A percentile compares a stretch with the other conserved stretches of the same genome.
phyloP scores from a whole-genome alignment of 1,140 invertebrate species.

The Cydia fagiglandana region DNA sequence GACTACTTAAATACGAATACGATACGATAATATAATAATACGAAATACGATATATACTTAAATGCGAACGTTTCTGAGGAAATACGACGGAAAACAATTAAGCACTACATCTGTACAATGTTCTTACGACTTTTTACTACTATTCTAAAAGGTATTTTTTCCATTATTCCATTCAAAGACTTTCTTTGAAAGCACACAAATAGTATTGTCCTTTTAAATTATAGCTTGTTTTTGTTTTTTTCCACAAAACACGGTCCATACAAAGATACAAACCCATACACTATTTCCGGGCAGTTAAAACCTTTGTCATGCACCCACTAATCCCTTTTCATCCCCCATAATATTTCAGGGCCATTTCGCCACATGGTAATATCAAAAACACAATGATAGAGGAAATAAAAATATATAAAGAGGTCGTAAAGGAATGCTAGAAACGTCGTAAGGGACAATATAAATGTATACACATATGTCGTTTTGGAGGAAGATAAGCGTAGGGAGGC shows the following conservation, averaged over 20 bases:
- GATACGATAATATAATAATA: too few species aligned
- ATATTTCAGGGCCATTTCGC: conserved; percentile 23
- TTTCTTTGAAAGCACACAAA: too few species aligned
- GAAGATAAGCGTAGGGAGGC: conserved; percentile 31
- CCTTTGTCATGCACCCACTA: background rate
- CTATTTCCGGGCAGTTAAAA: conserved; percentile 15
- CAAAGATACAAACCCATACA: background rate
- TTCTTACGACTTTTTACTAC: too few species aligned
- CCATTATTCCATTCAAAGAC: too few species aligned
- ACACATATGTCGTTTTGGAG: conserved; percentile 20
- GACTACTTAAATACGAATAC: too few species aligned
- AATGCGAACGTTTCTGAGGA: too few species aligned
- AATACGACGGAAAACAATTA: too few species aligned
- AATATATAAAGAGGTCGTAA: conserved; percentile 23
- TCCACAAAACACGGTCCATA: background rate
- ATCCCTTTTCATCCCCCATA: conserved; percentile 1
- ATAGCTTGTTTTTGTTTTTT: background rate
- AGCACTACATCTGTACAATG: too few species aligned
- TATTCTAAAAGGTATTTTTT: too few species aligned
- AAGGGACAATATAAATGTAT: background rate
- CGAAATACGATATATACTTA: too few species aligned
- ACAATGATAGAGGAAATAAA: conserved; percentile 26
- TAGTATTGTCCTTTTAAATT: too few species aligned
- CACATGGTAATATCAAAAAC: conserved; percentile 2
- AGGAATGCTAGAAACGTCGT: background rate